Evolutionary conservation across 2,797 vertebrate genomes (phyloP), one percentile per base, ranked within the genome.

Genomic region (Leptodactylus fallax): DNA sequence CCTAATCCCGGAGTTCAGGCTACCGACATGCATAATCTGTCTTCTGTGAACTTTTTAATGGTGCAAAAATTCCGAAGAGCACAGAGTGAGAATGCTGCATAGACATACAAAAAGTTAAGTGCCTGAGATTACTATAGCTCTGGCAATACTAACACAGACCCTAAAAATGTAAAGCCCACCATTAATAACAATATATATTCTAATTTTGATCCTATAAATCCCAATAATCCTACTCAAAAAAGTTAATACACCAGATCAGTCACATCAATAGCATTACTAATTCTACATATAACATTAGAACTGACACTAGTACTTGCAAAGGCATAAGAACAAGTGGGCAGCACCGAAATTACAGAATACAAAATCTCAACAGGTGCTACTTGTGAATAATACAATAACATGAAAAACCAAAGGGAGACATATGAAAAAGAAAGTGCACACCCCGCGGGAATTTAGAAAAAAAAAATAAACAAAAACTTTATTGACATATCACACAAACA

Each of bases 21-120:
- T 19, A 82, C 19, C 27, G 86, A 61, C 79, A 16, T 77, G 79
- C 58, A 67, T 80, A 86, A 86, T 86, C 85, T 72, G 77, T 86
- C 85, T 86, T 87, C 56, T 65, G 69, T 55, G 58, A 87, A 87
- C 86, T 87, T 87, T 84, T 82, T 82, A 87, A 83, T 67, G 71
- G 25, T 49, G 16, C 47, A 55, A 56, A 81, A 78, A 79, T 76
- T 51, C 71, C 25, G 19, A 80, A 58, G 14, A 49, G 7, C 45
- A 65, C 11, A 86, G 49, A 80, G 60, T 19, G 21, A 78, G 56
- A 77, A 12, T 65, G n/a, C 58, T 61, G 25, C 23, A 87, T 69
- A 36, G 8, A 82, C 49, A 23, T 2, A 61, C 17, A 49, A 21
- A n/a, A 14, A 67, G 69, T 61, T 9, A 23, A 7, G 6, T 13